phyloP scores from a whole-genome alignment of 2,888 invertebrate genomes.

The Dryococelus australis region DNA sequence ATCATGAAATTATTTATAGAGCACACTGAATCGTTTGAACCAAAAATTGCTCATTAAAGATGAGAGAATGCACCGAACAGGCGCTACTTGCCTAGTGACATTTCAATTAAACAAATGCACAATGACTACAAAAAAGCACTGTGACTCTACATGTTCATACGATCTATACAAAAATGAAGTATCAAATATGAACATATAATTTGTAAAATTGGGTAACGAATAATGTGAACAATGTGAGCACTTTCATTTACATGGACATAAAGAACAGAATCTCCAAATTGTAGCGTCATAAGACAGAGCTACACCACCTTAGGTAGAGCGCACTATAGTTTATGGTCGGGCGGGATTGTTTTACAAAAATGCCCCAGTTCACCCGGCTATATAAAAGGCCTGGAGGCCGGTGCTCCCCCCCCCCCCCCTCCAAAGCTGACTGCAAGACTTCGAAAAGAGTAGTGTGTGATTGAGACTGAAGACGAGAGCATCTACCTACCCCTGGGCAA shows the following conservation, averaged over 20 bases:
- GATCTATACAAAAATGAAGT: conserved; percentile 23
- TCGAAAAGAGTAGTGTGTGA: too few species aligned
- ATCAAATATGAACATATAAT: conserved; percentile 25
- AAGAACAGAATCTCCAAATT: background rate
- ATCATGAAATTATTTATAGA: background rate
- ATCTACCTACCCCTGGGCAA: too few species aligned
- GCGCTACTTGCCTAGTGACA: background rate
- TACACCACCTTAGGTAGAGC: too few species aligned
- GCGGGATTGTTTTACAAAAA: too few species aligned
- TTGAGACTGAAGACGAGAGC: too few species aligned
- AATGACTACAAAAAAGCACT: background rate
- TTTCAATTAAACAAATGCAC: background rate
- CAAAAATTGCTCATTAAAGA: background rate
- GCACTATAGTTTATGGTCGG: too few species aligned
- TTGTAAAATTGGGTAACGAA: conserved; percentile 28
- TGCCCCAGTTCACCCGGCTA: too few species aligned
- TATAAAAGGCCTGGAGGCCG: too few species aligned
- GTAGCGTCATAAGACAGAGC: too few species aligned
- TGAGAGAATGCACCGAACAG: background rate
- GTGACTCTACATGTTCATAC: background rate
- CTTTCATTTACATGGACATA: conserved; percentile 17
- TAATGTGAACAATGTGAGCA: conserved; percentile 30
- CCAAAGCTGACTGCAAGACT: too few species aligned
- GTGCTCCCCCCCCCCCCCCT: too few species aligned
- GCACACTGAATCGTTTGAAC: background rate